phyloP scores from a whole-genome alignment of 2,113 vertebrate species.

The Ptilorrhoa leucosticta region DNA sequence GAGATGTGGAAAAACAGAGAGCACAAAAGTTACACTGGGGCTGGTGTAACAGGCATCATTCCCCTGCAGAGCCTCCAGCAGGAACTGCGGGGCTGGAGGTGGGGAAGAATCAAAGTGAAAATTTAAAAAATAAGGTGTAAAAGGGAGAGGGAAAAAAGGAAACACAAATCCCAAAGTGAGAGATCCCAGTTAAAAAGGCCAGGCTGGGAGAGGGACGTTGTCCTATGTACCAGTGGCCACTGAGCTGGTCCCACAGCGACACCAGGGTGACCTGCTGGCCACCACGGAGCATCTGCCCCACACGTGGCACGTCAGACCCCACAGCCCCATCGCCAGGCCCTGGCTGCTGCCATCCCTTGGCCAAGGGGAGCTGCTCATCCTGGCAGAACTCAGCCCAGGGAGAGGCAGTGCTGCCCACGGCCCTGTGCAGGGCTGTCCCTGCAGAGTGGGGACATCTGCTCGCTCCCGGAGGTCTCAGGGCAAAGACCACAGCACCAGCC shows the following conservation, averaged over 20 bases:
- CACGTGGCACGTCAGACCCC: rapidly evolving
- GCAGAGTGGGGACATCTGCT: neutral
- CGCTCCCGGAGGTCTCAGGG: rapidly evolving
- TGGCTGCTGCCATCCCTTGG: neutral
- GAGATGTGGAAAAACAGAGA: neutral
- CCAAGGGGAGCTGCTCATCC: neutral
- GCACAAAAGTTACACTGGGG: neutral
- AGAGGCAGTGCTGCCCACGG: rapidly evolving
- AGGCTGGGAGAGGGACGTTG: neutral
- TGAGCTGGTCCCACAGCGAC: rapidly evolving
- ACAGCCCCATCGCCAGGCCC: neutral
- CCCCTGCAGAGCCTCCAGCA: neutral
- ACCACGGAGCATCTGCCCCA: neutral
- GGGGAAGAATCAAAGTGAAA: neutral
- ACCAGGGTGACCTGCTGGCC: neutral
- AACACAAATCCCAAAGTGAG: neutral
- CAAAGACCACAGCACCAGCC: rapidly evolving
- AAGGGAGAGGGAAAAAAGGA: neutral
- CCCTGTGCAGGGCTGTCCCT: neutral
- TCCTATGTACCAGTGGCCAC: rapidly evolving
- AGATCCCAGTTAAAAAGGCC: neutral
- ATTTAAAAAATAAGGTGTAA: neutral
- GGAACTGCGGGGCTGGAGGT: neutral
- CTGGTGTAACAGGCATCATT: rapidly evolving
- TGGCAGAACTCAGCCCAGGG: neutral